Percentiles rank a stretch among this genome's conserved stretches.
These are phyloP conservation scores for Lucinisca nassula DNA, from an alignment of 2,888 invertebrate genomes.

Conservation along the genomic window DNA sequence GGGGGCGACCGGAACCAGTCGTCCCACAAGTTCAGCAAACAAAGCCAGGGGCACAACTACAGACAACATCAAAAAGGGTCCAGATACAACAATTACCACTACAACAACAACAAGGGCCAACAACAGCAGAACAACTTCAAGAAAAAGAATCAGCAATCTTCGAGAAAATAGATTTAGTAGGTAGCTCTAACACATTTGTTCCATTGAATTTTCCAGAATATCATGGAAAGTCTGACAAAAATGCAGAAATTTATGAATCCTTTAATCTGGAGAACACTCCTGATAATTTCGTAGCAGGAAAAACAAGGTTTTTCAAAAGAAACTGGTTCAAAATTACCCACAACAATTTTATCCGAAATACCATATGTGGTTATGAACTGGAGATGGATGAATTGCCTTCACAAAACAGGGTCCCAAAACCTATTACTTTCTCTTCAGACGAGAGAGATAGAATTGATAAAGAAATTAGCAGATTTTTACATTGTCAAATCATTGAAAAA, in stretches of 20 bases:
- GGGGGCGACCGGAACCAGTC: conserved; percentile 13
- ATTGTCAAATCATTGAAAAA: conserved; percentile 34
- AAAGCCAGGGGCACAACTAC: background rate
- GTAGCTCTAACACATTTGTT: background rate
- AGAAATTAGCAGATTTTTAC: conserved; percentile 34
- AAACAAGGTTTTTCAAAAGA: background rate
- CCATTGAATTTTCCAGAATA: background rate
- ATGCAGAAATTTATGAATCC: background rate
- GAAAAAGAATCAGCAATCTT: background rate
- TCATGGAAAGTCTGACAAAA: background rate
- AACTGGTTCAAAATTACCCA: conserved; percentile 32
- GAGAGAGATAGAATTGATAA: conserved; percentile 27
- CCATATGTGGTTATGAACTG: conserved; percentile 40
- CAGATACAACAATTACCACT: background rate
- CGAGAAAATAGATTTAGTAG: conserved; percentile 1
- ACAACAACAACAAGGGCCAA: background rate
- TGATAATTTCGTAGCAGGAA: conserved; percentile 42
- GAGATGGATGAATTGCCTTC: conserved; percentile 30
- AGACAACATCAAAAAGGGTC: background rate
- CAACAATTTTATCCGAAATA: conserved; percentile 33
- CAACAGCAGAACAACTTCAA: background rate
- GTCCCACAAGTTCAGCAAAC: conserved; percentile 7
- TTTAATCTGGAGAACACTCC: conserved; percentile 11
- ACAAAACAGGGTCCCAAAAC: conserved; percentile 27
- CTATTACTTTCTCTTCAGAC: conserved; percentile 9